Percentiles rank a stretch among this genome's conserved stretches.
Conservation (phyloP, 2,113 vertebrate genomes). For the Speoplatyrhinus poulsoni region DNA sequence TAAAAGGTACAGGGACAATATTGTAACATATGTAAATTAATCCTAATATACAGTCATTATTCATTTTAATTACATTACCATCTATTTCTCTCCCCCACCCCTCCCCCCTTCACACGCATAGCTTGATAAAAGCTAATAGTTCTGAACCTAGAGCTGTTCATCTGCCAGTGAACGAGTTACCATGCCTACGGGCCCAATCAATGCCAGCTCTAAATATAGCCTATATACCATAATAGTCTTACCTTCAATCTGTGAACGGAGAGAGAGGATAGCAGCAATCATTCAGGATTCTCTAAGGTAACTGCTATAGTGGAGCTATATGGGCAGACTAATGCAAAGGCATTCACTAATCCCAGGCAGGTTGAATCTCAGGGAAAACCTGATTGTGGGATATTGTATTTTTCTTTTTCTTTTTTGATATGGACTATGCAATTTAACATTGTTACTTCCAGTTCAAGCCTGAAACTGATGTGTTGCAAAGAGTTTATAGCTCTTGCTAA, state of each 20-base stretch:
- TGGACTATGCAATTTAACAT: no score
- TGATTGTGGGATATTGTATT: conserved; percentile 22
- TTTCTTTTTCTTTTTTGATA: no score
- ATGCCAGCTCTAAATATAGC: conserved; percentile 70
- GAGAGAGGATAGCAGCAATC: conserved; percentile 22
- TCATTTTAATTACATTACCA: conserved; percentile 19
- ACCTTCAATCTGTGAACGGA: conserved; percentile 42
- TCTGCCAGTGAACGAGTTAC: conserved; percentile 53
- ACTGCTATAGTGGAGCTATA: conserved; percentile 10
- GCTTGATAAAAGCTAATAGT: neutral
- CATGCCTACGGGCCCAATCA: conserved; percentile 68
- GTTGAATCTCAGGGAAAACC: conserved; percentile 46
- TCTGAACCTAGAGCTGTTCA: conserved; percentile 39
- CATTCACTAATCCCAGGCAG: conserved; percentile 43
- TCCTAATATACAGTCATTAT: neutral
- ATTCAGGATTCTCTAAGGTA: conserved; percentile 48
- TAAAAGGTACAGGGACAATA: no score
- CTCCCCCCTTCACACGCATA: conserved; percentile 7
- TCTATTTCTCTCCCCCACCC: conserved; percentile 19
- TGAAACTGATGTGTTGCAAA: no score
- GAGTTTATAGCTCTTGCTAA: no score
- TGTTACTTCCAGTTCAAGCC: no score
- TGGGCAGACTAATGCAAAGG: conserved; percentile 30
- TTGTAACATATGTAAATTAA: no score
- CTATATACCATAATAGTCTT: conserved; percentile 49